Evolutionary conservation across 2,113 vertebrate genomes (phyloP), one percentile per base, ranked within the genome.

Genomic region (Labrus mixtus): DNA sequence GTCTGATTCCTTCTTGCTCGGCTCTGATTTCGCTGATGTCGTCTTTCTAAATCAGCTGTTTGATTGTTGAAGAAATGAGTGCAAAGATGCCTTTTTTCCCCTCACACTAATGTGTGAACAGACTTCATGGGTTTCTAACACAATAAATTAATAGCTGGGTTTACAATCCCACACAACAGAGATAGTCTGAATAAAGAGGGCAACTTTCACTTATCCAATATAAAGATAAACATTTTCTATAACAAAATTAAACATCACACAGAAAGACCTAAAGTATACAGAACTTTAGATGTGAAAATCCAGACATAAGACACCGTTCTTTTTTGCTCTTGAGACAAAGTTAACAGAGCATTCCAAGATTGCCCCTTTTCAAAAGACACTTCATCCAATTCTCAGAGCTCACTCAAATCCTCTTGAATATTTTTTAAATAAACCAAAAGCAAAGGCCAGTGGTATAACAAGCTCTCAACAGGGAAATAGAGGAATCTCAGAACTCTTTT

Each of bases 1-100:
- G 1, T 72, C 43, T 72, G 5, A 8, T 51, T 75, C 5, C 50
- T 75, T 43, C 54, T 70, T 63, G 43, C 48, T 83, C 70, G 80
- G 68, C 56, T 63, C 11, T 55, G 4, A 78, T 77, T 11, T 45
- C 74, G 56, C 61, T 80, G 55, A 57, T 0, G 12, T 68, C 46
- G 8, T 39, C 39, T 60, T 67, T n/a, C n/a, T n/a, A n/a, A n/a
- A n/a, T n/a, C n/a, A n/a, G 53, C 11, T 45, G 3, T 62, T 12
- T 8, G 15, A 2, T 15, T 37, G 36, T 37, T 37, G 36, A 37
- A 37, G 36, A 37, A n/a, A n/a, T n/a, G n/a, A n/a, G n/a, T n/a
- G n/a, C n/a, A n/a, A n/a, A n/a, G n/a, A n/a, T n/a, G n/a, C n/a
- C n/a, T n/a, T n/a, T n/a, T n/a, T n/a, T n/a, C n/a, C n/a, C n/a